Percentiles rank a stretch among this genome's conserved stretches.
Evolutionary conservation across 2,888 invertebrate genomes (phyloP).

Genomic region (Dendrolimus pini): DNA sequence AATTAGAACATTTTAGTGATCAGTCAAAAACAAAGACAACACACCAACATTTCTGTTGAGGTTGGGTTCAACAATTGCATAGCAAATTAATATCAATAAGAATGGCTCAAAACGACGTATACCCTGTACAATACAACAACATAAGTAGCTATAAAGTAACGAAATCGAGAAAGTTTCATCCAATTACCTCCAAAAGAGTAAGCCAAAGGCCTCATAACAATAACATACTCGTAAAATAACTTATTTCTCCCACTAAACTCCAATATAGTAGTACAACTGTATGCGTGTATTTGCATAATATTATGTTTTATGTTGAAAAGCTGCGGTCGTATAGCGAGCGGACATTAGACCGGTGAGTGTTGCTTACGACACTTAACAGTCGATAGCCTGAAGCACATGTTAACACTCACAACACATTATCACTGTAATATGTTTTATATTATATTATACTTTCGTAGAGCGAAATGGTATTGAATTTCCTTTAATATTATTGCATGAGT

Average conservation of each 20-base stretch:
- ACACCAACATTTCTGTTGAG: too few relatives aligned
- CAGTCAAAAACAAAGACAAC: too few relatives aligned
- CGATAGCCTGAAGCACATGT: background rate
- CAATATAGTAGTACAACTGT: background rate
- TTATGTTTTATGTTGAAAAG: conserved; percentile 3
- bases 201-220: background rate
- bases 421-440: background rate
- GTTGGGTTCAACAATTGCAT: too few relatives aligned
- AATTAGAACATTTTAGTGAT: too few relatives aligned
- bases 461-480: too few relatives aligned
- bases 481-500: too few relatives aligned
- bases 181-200: too few relatives aligned
- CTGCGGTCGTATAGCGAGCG: conserved; percentile 5
- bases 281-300: background rate
- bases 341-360: conserved; percentile 1
- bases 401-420: background rate
- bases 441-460: background rate
- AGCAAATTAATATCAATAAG: too few relatives aligned
- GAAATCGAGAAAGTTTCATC: too few relatives aligned
- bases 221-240: conserved; percentile 9
- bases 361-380: background rate
- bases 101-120: too few relatives aligned
- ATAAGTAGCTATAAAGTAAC: too few relatives aligned
- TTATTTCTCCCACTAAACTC: background rate
- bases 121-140: too few relatives aligned